Conservation (phyloP, 1,140 invertebrate species). For the Xylocopa sonorina region DNA sequence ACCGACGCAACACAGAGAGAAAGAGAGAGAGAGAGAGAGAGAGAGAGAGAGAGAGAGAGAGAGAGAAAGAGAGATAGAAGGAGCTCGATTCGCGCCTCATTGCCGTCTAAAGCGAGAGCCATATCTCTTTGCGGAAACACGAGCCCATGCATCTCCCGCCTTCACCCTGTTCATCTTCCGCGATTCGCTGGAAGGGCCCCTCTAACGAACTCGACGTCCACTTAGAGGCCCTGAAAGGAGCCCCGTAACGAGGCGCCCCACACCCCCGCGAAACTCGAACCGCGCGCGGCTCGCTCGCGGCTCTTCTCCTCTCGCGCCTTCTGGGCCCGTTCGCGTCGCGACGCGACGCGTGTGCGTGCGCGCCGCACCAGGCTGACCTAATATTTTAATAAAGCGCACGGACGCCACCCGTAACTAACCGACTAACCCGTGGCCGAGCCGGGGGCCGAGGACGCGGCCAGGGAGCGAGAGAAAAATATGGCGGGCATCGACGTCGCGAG, state of each 20-base stretch:
- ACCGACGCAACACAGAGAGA: background rate
- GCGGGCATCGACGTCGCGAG: constrained; percentile 19
- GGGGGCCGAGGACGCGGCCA: constrained; percentile 34
- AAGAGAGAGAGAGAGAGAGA: constrained; percentile 16
- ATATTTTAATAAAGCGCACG: constrained; percentile 79
- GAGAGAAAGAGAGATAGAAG: background rate
- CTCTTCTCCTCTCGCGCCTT: constrained; percentile 12
- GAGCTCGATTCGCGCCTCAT: constrained; percentile 66
- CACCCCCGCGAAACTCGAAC: constrained; percentile 62
- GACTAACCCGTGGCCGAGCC: constrained; percentile 64
- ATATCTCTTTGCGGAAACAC: constrained; percentile 73
- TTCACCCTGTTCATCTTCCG: constrained; percentile 71
- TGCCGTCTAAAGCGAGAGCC: constrained; percentile 70
- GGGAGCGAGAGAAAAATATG: constrained; percentile 29
- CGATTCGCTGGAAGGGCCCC: constrained; percentile 66
- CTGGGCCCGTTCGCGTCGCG: background rate
- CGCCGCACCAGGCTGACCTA: constrained; percentile 68
- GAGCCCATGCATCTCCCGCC: constrained; percentile 70
- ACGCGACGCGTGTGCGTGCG: background rate
- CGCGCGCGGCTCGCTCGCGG: constrained; percentile 30
- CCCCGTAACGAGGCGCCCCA: constrained; percentile 70
- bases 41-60: constrained; percentile 53
- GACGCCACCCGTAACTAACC: constrained; percentile 72
- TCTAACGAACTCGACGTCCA: constrained; percentile 76
- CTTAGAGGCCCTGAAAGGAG: constrained; percentile 71